Base-by-base conservation (phyloP, 2,797 vertebrate genomes). In the Pangasius sanitwongsei region DNA sequence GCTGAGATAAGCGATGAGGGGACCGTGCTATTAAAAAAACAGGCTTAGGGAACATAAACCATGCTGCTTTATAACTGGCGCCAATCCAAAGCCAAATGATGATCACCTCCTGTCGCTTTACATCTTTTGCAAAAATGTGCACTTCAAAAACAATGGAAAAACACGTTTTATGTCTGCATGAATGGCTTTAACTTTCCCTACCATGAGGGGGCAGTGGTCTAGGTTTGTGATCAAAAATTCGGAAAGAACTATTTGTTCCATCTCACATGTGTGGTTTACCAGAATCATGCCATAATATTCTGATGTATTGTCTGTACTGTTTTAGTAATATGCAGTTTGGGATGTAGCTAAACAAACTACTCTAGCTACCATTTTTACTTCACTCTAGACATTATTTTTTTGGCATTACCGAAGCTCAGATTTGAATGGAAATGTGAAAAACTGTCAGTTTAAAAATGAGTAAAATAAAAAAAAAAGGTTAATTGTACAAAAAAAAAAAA, bases 1-100 rank as follows among this genome's bases (percentile, higher is more conserved):
- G 82, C 63, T 72, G 53, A 44, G 82, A 85, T 87, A 63, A 53
- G 72, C 44, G 34, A 85, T 63, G 69, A 87, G 80, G 16, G 34
- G 75, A 83, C 48, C 9, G 53, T 48, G 74, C 61, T 50, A 80
- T 85, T 41, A 41, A 63, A 80, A 70, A 83, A 87, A 16, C 28
- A 72, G 53, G 69, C 41, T n/a, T 34, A 70, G 53, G 48, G 50
- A 55, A 53, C 48, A 70, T 55, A 69, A 50, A 85, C 44, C 48
- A 55, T 69, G 55, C 41, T 87, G 86, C 37, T 63, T 50, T 61
- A 23, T 48, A 41, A 77, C 41, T 85, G 12, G 23, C 1, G 50
- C 13, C n/a, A 86, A 50, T 57, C 25, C 25, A 70, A 57, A 59
- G 70, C 82, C 6, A 2, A 48, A 48, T 11, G 83, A 84, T n/a